These are phyloP conservation scores for Anoura caudifer DNA, from an alignment of 2,113 vertebrate genomes.

Conservation along the genomic window DNA sequence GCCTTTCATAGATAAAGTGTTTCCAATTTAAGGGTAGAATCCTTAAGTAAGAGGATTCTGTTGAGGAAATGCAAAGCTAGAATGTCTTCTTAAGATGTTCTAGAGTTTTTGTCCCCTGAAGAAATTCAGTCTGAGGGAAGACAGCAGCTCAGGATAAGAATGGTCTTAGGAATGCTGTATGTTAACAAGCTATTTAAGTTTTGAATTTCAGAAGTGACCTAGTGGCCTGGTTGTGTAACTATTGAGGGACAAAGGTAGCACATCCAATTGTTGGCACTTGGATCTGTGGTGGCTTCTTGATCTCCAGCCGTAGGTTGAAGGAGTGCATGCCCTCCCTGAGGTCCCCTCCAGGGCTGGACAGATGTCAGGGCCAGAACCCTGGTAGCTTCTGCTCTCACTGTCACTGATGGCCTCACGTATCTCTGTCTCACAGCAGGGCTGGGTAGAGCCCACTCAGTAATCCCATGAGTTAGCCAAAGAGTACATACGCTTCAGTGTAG, in stretches of 20 bases:
- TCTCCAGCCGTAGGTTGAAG: background rate
- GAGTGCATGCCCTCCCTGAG: background rate
- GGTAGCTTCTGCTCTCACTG: background rate
- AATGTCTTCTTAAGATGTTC: background rate
- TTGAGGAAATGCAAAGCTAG: background rate
- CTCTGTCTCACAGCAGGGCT: background rate
- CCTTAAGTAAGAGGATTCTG: background rate
- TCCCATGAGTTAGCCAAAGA: background rate
- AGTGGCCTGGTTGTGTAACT: background rate
- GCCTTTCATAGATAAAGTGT: background rate
- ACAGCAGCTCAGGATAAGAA: background rate
- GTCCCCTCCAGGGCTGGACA: background rate
- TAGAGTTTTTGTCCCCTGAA: background rate
- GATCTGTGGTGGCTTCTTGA: background rate
- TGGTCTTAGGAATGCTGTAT: background rate
- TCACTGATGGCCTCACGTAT: background rate
- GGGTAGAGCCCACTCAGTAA: background rate
- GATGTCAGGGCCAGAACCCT: background rate
- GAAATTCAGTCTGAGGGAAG: background rate
- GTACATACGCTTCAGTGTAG: background rate
- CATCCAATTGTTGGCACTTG: background rate
- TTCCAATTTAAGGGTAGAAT: background rate
- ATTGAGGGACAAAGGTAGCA: background rate
- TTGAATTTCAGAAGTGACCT: background rate
- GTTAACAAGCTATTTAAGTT: background rate